Percentiles rank a stretch among this genome's conserved stretches.
phyloP scores from a whole-genome alignment of 2,113 vertebrate genomes.

The Thymallus thymallus region DNA sequence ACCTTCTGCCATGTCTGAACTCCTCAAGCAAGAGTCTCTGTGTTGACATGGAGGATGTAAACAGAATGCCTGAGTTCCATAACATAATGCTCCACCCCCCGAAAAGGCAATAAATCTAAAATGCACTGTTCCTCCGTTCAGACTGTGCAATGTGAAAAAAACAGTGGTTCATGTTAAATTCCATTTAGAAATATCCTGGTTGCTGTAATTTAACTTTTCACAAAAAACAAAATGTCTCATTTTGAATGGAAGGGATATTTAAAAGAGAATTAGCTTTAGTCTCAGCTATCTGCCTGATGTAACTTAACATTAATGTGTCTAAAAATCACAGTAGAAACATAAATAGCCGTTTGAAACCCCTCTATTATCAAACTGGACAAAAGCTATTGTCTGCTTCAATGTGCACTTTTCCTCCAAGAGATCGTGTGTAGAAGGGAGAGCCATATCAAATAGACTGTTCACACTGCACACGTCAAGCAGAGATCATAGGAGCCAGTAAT shows the following conservation, averaged over 20 bases:
- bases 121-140: not conserved
- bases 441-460: conserved; percentile 72
- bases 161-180: not conserved
- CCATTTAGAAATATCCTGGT: not conserved
- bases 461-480: conserved; percentile 45
- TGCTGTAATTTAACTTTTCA: conserved; percentile 8
- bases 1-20: conserved; percentile 17
- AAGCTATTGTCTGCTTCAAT: conserved; percentile 73
- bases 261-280: too few species aligned
- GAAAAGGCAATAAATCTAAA: not conserved
- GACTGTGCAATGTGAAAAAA: too few species aligned
- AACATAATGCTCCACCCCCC: not conserved
- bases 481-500: conserved; percentile 69
- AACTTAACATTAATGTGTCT: conserved; percentile 50
- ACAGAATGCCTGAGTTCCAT: conserved; percentile 27
- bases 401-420: conserved; percentile 60
- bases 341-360: conserved; percentile 65
- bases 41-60: conserved; percentile 20
- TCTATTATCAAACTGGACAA: conserved; percentile 68
- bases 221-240: not conserved
- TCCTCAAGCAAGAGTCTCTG: conserved; percentile 20
- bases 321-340: conserved; percentile 55
- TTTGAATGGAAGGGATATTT: too few species aligned
- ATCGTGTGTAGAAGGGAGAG: conserved; percentile 65
- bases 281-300: conserved; percentile 5